Evolutionary conservation across 2,113 vertebrate species (phyloP).

Genomic region (Nesoenas mayeri): DNA sequence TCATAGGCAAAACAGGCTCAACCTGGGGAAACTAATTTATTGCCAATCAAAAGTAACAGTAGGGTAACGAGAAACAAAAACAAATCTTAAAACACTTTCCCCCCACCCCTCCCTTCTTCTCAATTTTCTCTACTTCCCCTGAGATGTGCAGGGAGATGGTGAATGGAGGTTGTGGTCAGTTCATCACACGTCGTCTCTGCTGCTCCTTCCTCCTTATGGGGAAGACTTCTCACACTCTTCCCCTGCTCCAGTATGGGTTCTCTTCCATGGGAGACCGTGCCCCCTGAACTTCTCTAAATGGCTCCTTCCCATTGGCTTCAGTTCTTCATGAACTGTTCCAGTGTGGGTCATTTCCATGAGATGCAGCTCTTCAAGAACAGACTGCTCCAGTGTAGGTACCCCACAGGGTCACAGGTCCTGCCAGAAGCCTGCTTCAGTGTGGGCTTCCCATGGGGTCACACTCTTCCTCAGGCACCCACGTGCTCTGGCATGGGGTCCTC

Average conservation of each 20-base stretch:
- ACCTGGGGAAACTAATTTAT: neutral
- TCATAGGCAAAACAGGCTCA: neutral
- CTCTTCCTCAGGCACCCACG: too few relatives aligned
- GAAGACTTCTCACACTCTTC: neutral
- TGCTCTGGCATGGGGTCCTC: neutral
- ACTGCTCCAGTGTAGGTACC: neutral
- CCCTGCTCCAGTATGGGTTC: neutral
- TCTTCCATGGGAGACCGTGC: neutral
- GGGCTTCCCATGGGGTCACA: too few relatives aligned
- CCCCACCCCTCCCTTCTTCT: neutral
- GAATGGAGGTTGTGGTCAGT: neutral
- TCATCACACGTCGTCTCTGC: neutral
- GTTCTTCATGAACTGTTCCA: neutral
- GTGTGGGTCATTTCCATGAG: neutral
- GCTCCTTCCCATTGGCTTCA: too few relatives aligned
- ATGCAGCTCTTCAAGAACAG: neutral
- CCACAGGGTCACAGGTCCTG: too few relatives aligned
- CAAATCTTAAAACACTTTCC: neutral
- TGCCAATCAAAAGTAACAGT: neutral
- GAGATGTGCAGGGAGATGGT: fast-evolving
- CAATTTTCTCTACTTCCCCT: fast-evolving
- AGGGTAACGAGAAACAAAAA: neutral
- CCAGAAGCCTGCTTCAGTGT: too few relatives aligned
- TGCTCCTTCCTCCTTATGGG: neutral
- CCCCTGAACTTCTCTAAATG: neutral